phyloP scores from a whole-genome alignment of 2,797 vertebrate species.

The Girardinus metallicus region DNA sequence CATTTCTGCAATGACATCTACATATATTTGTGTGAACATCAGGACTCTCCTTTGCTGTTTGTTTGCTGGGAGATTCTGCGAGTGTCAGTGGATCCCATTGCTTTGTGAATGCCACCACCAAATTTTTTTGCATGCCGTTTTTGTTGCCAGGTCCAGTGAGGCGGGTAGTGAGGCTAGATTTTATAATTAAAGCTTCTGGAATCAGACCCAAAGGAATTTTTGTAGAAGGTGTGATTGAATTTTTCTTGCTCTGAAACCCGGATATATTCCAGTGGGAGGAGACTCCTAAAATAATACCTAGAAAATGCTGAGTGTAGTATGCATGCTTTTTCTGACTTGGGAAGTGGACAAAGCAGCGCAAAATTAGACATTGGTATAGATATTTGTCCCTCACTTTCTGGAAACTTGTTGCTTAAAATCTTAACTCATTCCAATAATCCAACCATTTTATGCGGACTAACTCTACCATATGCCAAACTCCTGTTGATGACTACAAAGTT shows the following conservation, averaged over 20 bases:
- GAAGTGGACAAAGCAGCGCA: neutral
- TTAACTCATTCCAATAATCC: neutral
- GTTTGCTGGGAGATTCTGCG: slow-evolving; percentile 20
- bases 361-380: neutral
- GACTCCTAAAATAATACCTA: too few species aligned
- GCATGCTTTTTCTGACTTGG: neutral
- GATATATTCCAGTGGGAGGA: too few species aligned
- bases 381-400: too few species aligned
- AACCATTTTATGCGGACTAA: neutral
- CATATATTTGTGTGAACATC: slow-evolving; percentile 22
- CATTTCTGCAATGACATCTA: slow-evolving; percentile 38
- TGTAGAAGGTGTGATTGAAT: neutral
- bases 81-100: slow-evolving; percentile 8
- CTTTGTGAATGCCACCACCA: slow-evolving; percentile 4
- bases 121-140: slow-evolving; percentile 58
- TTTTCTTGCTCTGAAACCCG: slow-evolving; percentile 1
- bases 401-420: neutral
- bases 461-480: neutral
- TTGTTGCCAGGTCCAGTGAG: slow-evolving; percentile 26
- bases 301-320: neutral
- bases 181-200: slow-evolving; percentile 61
- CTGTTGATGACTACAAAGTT: neutral
- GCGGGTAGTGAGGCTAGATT: slow-evolving; percentile 5
- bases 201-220: slow-evolving; percentile 29
- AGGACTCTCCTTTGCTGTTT: slow-evolving; percentile 15